These are phyloP conservation scores for Epizoanthus stellaris DNA, from an alignment of 92 coral and sea anemone species.

Conservation along the genomic window DNA sequence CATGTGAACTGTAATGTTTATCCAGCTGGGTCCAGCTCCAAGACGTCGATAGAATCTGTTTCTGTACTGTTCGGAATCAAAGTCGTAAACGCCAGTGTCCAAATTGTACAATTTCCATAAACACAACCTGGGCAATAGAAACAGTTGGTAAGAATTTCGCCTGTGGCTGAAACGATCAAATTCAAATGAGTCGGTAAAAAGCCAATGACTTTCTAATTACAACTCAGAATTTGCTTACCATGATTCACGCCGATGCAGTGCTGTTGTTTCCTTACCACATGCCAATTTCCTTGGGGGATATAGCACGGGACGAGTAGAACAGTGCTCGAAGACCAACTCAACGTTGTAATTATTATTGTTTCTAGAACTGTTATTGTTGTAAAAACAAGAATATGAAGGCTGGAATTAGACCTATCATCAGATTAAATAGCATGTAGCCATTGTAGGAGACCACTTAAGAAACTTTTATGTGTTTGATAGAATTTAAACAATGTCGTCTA, in stretches of 20 bases:
- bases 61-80: neutral
- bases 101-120: neutral
- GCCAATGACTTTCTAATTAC: slow-evolving; percentile 26
- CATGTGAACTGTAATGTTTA: too few relatives aligned
- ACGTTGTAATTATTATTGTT: slow-evolving; percentile 20
- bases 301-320: neutral
- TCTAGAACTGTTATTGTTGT: slow-evolving; percentile 21
- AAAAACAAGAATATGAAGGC: slow-evolving; percentile 18
- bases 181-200: slow-evolving; percentile 24
- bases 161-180: neutral
- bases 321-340: slow-evolving; percentile 16
- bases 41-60: too few relatives aligned
- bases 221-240: slow-evolving; percentile 6
- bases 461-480: slow-evolving; percentile 5
- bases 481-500: slow-evolving; percentile 2
- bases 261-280: neutral
- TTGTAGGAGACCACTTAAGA: neutral
- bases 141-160: slow-evolving; percentile 9
- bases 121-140: slow-evolving; percentile 2
- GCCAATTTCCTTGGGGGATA: slow-evolving; percentile 3
- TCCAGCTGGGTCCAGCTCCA: too few relatives aligned
- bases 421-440: slow-evolving; percentile 21
- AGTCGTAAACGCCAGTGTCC: neutral
- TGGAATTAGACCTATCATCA: slow-evolving; percentile 9
- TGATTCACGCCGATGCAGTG: neutral